Evolutionary conservation across 2,888 invertebrate genomes (phyloP), one percentile per base, ranked within the genome.

Genomic region (Notodromas monacha): DNA sequence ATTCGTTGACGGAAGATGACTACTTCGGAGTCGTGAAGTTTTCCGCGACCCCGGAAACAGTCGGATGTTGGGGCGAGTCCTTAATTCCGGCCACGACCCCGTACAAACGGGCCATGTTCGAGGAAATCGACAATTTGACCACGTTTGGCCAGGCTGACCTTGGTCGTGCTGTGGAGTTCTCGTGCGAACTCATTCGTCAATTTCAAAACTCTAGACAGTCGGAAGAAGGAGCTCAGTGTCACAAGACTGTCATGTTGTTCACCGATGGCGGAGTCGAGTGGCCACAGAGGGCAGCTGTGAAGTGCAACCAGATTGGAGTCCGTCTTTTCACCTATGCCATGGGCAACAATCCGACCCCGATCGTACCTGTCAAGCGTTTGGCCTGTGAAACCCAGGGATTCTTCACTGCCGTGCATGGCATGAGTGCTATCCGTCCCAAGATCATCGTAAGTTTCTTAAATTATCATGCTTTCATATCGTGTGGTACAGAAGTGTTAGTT

Each of bases 241-340:
- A 57, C 42, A 47, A 50, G 35, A 45, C 57, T 29, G 49, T 59
- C 26, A 51, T 58, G 47, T 40, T 59, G 29, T 47, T 59, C 37
- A 58, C 57, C 12, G 58, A 59, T 40, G 57, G 58, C 3, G 54
- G 56, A 10, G 54, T 55, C 11, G 56, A 57, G 35, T 50, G 49
- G 41, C 54, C 56, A 0, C 45, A 49, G 32, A 49, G 50, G 3
- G 46, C 54, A 14, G 42, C 57, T 8, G 41, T 49, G 27, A 43
- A 49, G 34, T 46, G 45, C 33, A 50, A 50, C 40, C 41, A 33
- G 29, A 31, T 32, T 26, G 38, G 52, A 47, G 45, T 52, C 6
- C 41, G 54, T 28, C 47, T 56, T 12, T 55, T 56, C 38, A 49
- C 52, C 1, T 53, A 51, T 40, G 52, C 54, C 15, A 48, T 55